A percentile compares a stretch with the other conserved stretches of the same genome.
Evolutionary conservation across 2,888 invertebrate species (phyloP).

Genomic region (Blomia tropicalis): DNA sequence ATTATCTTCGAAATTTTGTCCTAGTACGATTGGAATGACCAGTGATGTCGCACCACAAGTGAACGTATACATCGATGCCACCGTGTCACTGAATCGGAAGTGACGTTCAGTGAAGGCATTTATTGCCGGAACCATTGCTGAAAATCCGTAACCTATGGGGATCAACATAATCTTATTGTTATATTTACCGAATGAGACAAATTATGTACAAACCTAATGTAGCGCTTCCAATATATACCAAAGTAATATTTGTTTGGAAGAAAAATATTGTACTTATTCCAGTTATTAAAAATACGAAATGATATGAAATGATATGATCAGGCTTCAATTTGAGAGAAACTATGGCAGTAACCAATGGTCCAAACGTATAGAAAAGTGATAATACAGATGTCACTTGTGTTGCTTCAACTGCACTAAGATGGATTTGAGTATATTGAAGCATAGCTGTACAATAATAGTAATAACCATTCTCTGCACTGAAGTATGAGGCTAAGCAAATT

Average conservation of each 20-base stretch:
- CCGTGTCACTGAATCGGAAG: slow-evolving; percentile 4
- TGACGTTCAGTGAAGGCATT: slow-evolving; percentile 1
- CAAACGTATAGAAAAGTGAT: not conserved
- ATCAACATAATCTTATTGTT: too few relatives aligned
- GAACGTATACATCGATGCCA: slow-evolving; percentile 7
- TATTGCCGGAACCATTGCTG: slow-evolving; percentile 3
- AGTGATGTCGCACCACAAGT: not conserved
- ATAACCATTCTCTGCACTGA: not conserved
- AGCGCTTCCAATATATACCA: not conserved
- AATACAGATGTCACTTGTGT: not conserved
- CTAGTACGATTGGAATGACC: not conserved
- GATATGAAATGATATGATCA: slow-evolving; percentile 10
- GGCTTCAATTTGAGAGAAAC: slow-evolving; percentile 1
- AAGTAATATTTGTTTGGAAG: not conserved
- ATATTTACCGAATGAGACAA: too few relatives aligned
- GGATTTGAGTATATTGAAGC: not conserved
- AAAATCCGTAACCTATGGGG: slow-evolving; percentile 7
- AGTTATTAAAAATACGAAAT: not conserved
- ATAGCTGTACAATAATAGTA: slow-evolving; percentile 9
- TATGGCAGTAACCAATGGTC: not conserved
- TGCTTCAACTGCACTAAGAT: not conserved
- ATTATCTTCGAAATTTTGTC: not conserved
- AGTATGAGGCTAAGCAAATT: not conserved
- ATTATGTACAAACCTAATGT: too few relatives aligned
- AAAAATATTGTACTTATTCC: not conserved